phyloP scores from a whole-genome alignment of 1,140 invertebrate species.

The Drosophila miranda region DNA sequence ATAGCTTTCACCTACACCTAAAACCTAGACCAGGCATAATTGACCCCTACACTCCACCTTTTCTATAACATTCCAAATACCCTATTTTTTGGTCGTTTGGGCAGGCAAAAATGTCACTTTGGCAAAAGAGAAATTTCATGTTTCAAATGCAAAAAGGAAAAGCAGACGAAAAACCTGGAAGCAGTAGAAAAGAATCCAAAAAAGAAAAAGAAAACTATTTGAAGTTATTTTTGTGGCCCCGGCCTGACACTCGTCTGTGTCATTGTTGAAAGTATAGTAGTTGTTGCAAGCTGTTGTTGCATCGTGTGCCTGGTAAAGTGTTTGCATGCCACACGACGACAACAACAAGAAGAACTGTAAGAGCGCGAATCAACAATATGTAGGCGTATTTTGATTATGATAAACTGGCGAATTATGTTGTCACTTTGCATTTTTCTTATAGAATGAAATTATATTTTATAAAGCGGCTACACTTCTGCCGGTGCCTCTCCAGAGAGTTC shows the following conservation, averaged over 20 bases:
- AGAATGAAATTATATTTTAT: conserved; percentile 81
- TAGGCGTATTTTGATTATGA: conserved; percentile 82
- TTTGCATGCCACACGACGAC: conserved; percentile 38
- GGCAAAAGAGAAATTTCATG: conserved; percentile 56
- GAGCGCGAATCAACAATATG: conserved; percentile 35
- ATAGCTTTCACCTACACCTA: background rate
- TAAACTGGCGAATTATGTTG: conserved; percentile 82
- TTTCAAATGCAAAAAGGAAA: conserved; percentile 22
- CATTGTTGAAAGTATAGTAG: conserved; percentile 57
- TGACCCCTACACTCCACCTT: no score
- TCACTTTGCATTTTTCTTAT: conserved; percentile 82
- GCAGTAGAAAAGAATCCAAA: background rate
- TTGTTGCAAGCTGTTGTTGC: conserved; percentile 29
- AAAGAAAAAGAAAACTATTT: conserved; percentile 55
- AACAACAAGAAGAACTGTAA: conserved; percentile 3
- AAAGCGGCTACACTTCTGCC: conserved; percentile 26
- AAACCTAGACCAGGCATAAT: background rate
- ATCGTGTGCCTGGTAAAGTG: conserved; percentile 63
- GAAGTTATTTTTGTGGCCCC: conserved; percentile 67
- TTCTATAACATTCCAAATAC: no score
- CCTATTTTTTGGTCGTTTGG: no score
- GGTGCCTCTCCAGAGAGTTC: conserved; percentile 1
- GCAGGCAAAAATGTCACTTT: conserved; percentile 6
- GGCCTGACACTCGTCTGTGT: conserved; percentile 75
- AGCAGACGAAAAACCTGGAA: conserved; percentile 12